Percentiles rank a stretch among this genome's conserved stretches.
phyloP scores from a whole-genome alignment of 1,140 invertebrate genomes.

The Lepidotrigona ventralis region DNA sequence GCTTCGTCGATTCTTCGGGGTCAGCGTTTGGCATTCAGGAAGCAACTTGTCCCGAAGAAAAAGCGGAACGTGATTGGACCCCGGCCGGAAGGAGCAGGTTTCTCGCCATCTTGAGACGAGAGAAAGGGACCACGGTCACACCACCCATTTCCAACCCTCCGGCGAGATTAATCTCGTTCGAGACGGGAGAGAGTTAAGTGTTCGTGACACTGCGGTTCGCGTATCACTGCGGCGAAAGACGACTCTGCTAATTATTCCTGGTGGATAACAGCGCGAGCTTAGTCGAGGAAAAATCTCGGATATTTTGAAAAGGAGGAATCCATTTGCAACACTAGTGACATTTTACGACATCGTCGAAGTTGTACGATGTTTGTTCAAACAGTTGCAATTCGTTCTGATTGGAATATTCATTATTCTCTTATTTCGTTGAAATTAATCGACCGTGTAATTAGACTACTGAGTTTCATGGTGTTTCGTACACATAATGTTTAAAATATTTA shows the following conservation, averaged over 20 bases:
- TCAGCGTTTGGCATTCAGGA: constrained; percentile 49
- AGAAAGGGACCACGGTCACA: background rate
- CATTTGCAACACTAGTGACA: too few species aligned
- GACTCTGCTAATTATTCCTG: constrained; percentile 28
- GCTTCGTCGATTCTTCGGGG: constrained; percentile 26
- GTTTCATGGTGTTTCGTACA: too few species aligned
- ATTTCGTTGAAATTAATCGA: too few species aligned
- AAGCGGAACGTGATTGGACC: constrained; percentile 44
- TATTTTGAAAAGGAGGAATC: too few species aligned
- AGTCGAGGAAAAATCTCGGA: too few species aligned
- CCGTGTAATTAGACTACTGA: too few species aligned
- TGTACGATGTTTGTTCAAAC: too few species aligned
- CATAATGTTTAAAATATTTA: too few species aligned
- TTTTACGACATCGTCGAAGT: too few species aligned
- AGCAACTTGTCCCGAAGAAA: constrained; percentile 46
- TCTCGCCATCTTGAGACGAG: constrained; percentile 26
- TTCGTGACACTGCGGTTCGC: constrained; percentile 38
- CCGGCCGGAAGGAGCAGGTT: constrained; percentile 47
- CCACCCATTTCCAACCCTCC: constrained; percentile 30
- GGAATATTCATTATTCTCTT: too few species aligned
- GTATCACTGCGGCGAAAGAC: background rate
- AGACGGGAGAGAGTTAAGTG: constrained; percentile 42
- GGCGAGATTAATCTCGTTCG: constrained; percentile 56
- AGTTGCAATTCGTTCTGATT: too few species aligned
- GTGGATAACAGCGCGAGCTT: background rate